phyloP scores from a whole-genome alignment of 1,140 invertebrate genomes.

The Dreissena polymorpha region DNA sequence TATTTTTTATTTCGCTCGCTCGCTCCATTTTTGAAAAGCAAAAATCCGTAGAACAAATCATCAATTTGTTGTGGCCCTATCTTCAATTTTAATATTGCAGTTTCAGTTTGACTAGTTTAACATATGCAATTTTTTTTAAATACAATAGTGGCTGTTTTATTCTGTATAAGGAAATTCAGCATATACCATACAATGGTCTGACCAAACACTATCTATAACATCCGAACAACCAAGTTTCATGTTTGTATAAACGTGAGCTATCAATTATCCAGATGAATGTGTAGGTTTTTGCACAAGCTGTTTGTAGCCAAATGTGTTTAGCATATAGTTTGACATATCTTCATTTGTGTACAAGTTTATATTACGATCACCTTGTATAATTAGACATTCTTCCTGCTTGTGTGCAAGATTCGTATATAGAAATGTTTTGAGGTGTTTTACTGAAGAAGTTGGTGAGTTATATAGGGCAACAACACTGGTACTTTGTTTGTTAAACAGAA shows the following conservation, averaged over 20 bases:
- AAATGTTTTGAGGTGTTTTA: background rate
- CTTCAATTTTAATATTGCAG: too few species aligned
- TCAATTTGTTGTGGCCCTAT: too few species aligned
- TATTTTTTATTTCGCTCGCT: too few species aligned
- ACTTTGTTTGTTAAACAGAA: background rate
- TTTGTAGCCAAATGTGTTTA: background rate
- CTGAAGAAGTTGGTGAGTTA: background rate
- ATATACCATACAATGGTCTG: slow-evolving; percentile 4
- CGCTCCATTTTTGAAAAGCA: too few species aligned
- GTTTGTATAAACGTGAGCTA: background rate
- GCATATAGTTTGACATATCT: background rate
- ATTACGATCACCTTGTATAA: background rate
- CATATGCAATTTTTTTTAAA: too few species aligned
- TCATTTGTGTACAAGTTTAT: background rate
- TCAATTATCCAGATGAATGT: background rate
- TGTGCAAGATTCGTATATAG: background rate
- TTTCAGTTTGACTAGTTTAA: too few species aligned
- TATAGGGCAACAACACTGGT: background rate
- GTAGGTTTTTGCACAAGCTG: background rate
- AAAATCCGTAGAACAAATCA: too few species aligned
- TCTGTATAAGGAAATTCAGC: background rate
- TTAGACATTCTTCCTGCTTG: background rate
- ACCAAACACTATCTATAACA: slow-evolving; percentile 3
- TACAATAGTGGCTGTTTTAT: too few species aligned
- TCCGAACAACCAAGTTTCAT: background rate